Evolutionary conservation across 2,888 invertebrate species (phyloP).

Genomic region (Drosophila nigricruria): DNA sequence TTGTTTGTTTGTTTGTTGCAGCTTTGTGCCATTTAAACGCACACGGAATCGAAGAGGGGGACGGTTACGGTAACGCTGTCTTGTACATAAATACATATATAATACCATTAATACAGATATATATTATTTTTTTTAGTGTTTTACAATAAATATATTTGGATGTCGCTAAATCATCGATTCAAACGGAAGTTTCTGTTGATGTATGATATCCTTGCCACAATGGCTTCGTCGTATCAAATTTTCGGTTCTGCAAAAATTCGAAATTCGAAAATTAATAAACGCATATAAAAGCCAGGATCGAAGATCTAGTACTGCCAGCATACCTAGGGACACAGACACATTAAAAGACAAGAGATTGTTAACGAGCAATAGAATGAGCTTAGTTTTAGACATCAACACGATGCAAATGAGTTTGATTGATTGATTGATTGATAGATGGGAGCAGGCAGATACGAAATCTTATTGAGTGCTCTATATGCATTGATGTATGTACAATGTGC

Average conservation of each 20-base stretch:
- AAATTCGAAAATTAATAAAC: slow-evolving; percentile 45
- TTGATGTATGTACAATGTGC: slow-evolving; percentile 53
- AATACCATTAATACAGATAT: slow-evolving; percentile 45
- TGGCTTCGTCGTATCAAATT: slow-evolving; percentile 83
- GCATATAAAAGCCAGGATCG: background rate
- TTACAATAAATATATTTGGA: slow-evolving; percentile 20
- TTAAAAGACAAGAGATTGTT: slow-evolving; percentile 33
- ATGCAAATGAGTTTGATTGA: slow-evolving; percentile 54
- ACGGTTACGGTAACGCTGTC: slow-evolving; percentile 49
- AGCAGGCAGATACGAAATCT: slow-evolving; percentile 57
- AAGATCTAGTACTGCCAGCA: slow-evolving; percentile 20
- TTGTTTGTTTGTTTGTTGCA: slow-evolving; percentile 21
- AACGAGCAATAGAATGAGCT: slow-evolving; percentile 38
- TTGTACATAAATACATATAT: slow-evolving; percentile 55
- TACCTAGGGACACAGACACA: slow-evolving; percentile 46
- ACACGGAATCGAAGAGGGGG: slow-evolving; percentile 32
- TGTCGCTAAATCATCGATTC: slow-evolving; percentile 76
- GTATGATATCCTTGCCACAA: slow-evolving; percentile 83
- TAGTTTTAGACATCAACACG: slow-evolving; percentile 55
- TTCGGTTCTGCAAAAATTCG: slow-evolving; percentile 81
- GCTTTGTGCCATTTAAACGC: slow-evolving; percentile 49
- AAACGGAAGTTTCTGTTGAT: slow-evolving; percentile 83
- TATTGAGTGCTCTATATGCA: slow-evolving; percentile 53
- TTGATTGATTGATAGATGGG: slow-evolving; percentile 43
- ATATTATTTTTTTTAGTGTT: slow-evolving; percentile 31